Evolutionary conservation across 2,797 vertebrate genomes (phyloP).

Genomic region (Lutjanus argentimaculatus): DNA sequence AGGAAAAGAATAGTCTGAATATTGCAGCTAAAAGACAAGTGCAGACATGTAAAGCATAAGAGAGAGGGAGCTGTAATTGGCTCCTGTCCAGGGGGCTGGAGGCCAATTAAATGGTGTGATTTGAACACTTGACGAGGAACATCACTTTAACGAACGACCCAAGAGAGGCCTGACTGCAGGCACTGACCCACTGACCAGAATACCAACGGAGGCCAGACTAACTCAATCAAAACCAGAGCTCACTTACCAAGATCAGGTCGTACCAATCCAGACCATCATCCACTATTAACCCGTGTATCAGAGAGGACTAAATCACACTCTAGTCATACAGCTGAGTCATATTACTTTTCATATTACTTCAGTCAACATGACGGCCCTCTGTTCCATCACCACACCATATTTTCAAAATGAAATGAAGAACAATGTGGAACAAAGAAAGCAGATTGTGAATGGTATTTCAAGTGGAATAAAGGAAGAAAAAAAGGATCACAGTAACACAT

Average conservation of each 20-base stretch:
- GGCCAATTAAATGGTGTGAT: slow-evolving; percentile 74
- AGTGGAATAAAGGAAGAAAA: not conserved
- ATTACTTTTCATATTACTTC: slow-evolving; percentile 6
- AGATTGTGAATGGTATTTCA: not conserved
- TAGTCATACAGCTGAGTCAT: slow-evolving; percentile 14
- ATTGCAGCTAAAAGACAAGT: slow-evolving; percentile 8
- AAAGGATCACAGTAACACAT: not conserved
- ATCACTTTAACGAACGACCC: slow-evolving; percentile 67
- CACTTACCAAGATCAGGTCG: slow-evolving; percentile 33
- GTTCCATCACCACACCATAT: not conserved
- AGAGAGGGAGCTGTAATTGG: slow-evolving; percentile 56
- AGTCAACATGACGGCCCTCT: slow-evolving; percentile 14
- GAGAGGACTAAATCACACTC: slow-evolving; percentile 18
- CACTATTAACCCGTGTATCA: slow-evolving; percentile 22
- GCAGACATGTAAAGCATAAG: slow-evolving; percentile 27
- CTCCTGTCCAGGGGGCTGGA: slow-evolving; percentile 66
- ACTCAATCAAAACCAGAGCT: slow-evolving; percentile 56
- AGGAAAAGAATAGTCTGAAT: not conserved
- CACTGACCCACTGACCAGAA: slow-evolving; percentile 74
- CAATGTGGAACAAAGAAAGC: too few species aligned
- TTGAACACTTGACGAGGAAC: slow-evolving; percentile 70
- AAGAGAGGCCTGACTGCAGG: slow-evolving; percentile 60
- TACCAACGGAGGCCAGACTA: slow-evolving; percentile 58
- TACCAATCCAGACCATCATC: slow-evolving; percentile 24
- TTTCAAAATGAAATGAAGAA: slow-evolving; percentile 3